Conservation (phyloP, 2,888 invertebrate genomes). For the Folsomia manolachei region DNA sequence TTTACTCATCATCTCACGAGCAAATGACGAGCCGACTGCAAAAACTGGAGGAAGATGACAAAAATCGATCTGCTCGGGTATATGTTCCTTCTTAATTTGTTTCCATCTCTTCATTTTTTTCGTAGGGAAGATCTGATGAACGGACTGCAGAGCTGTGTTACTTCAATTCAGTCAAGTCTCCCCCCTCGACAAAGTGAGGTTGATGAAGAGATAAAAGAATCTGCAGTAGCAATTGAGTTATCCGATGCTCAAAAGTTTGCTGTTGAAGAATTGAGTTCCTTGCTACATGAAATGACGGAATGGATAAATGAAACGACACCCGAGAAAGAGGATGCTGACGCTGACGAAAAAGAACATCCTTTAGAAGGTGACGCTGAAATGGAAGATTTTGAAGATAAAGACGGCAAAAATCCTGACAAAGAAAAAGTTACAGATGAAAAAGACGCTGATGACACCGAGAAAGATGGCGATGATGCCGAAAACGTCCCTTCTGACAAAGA, state of each 20-base stretch:
- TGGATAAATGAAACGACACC: slow-evolving; percentile 28
- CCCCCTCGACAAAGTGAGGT: slow-evolving; percentile 17
- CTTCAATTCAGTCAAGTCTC: slow-evolving; percentile 34
- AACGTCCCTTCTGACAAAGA: slow-evolving; percentile 14
- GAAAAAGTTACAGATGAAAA: slow-evolving; percentile 19
- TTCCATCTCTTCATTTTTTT: slow-evolving; percentile 17
- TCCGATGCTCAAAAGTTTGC: slow-evolving; percentile 28
- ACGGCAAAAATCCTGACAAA: slow-evolving; percentile 11
- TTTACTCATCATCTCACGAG: slow-evolving; percentile 46
- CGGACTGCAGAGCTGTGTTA: slow-evolving; percentile 51
- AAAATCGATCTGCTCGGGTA: slow-evolving; percentile 48
- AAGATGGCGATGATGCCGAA: slow-evolving; percentile 21
- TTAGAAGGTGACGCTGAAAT: slow-evolving; percentile 3
- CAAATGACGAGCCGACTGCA: slow-evolving; percentile 46
- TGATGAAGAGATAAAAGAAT: slow-evolving; percentile 11
- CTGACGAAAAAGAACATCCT: background rate
- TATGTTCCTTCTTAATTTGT: slow-evolving; percentile 14
- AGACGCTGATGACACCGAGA: slow-evolving; percentile 2
- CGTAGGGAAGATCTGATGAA: slow-evolving; percentile 48
- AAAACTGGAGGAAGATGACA: slow-evolving; percentile 47
- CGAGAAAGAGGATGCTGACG: slow-evolving; percentile 16
- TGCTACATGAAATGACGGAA: slow-evolving; percentile 41
- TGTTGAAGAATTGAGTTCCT: slow-evolving; percentile 38
- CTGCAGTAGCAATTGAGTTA: slow-evolving; percentile 22
- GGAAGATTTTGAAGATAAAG: slow-evolving; percentile 21